These are phyloP conservation scores for Puntigrus tetrazona DNA, from an alignment of 2,113 vertebrate species.

Conservation along the genomic window DNA sequence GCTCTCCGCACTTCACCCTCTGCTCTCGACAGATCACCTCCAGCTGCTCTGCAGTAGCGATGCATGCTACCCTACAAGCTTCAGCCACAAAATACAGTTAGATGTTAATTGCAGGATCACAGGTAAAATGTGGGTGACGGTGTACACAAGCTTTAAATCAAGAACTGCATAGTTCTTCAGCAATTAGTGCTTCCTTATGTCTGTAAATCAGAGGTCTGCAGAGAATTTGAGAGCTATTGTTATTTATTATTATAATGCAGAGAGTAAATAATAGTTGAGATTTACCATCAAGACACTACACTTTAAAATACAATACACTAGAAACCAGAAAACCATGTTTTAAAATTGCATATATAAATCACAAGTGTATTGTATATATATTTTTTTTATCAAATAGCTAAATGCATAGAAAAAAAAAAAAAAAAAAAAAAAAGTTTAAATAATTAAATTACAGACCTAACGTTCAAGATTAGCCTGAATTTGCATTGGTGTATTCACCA, in stretches of 20 bases:
- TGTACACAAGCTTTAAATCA: not conserved
- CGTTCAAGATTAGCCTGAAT: too few species aligned
- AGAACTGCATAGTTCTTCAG: not conserved
- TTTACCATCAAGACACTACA: too few species aligned
- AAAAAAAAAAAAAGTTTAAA: too few species aligned
- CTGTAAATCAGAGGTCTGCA: not conserved
- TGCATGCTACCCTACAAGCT: slow-evolving; percentile 74
- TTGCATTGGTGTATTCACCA: too few species aligned
- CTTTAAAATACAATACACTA: not conserved
- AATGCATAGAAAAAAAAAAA: too few species aligned
- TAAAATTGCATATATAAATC: not conserved
- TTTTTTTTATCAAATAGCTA: not conserved
- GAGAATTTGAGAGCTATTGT: not conserved
- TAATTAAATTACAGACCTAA: too few species aligned
- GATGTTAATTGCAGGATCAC: not conserved
- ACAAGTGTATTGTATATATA: not conserved
- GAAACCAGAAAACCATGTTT: not conserved
- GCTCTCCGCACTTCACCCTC: slow-evolving; percentile 68
- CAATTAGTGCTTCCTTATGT: not conserved
- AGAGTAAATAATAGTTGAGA: not conserved
- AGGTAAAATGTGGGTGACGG: not conserved
- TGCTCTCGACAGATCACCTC: slow-evolving; percentile 74
- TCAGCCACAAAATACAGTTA: slow-evolving; percentile 26
- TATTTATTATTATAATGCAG: too few species aligned
- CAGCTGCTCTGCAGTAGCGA: slow-evolving; percentile 71